These are phyloP conservation scores for Poecilus cupreus DNA, from an alignment of 2,888 invertebrate genomes.

Conservation along the genomic window DNA sequence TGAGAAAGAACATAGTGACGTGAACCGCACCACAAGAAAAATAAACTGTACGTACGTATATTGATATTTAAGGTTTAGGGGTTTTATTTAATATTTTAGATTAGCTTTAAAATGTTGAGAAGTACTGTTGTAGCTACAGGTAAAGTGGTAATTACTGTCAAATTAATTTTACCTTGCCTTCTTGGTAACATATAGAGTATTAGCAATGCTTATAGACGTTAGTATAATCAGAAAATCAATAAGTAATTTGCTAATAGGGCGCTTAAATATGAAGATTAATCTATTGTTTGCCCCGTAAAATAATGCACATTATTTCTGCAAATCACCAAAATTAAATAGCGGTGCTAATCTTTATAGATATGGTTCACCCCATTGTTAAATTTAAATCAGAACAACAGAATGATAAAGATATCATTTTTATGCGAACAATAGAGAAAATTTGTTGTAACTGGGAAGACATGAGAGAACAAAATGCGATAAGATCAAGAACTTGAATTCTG, in stretches of 20 bases:
- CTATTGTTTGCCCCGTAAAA: background rate
- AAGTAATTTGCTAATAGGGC: constrained; percentile 16
- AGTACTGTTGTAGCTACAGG: no score
- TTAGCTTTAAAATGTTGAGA: no score
- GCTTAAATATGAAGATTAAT: background rate
- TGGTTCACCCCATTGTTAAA: constrained; percentile 10
- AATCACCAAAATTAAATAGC: constrained; percentile 16
- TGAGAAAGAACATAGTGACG: no score
- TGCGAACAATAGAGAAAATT: constrained; percentile 33
- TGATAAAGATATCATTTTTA: constrained; percentile 20
- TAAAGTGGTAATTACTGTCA: no score
- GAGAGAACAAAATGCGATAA: constrained; percentile 27
- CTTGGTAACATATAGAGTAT: no score
- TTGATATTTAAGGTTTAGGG: no score
- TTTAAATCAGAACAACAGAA: background rate
- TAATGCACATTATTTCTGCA: background rate
- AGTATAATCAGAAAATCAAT: constrained; percentile 17
- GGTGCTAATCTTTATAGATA: background rate
- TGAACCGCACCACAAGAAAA: no score
- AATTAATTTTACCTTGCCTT: no score
- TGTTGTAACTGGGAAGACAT: constrained; percentile 22
- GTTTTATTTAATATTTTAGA: no score
- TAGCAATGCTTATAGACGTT: no score
- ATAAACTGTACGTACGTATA: no score
- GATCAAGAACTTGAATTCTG: background rate